Evolutionary conservation across 2,888 invertebrate genomes (phyloP).

Genomic region (Cheilosia grossa): DNA sequence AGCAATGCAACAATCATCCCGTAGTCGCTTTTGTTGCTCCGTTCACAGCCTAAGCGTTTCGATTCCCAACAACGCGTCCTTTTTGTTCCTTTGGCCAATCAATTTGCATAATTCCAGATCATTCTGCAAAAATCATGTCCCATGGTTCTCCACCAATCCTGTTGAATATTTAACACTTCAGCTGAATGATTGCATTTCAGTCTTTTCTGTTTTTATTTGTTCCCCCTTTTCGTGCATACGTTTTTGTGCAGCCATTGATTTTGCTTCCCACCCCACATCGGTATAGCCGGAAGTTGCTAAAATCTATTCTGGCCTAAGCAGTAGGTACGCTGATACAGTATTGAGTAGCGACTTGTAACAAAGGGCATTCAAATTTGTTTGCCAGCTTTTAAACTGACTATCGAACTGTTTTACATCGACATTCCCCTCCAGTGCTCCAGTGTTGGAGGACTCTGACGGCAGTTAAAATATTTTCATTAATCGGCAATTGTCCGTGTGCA

Average conservation of each 20-base stretch:
- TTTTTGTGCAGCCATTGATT: conserved; percentile 15
- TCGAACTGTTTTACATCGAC: conserved; percentile 52
- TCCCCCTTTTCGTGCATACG: background rate
- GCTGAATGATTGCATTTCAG: conserved; percentile 61
- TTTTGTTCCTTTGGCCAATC: conserved; percentile 49
- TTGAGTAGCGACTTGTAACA: conserved; percentile 42
- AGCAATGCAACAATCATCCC: conserved; percentile 56
- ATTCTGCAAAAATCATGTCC: conserved; percentile 61
- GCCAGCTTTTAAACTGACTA: conserved; percentile 14
- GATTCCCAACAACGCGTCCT: conserved; percentile 11
- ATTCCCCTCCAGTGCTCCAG: conserved; percentile 19
- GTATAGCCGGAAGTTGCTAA: conserved; percentile 22
- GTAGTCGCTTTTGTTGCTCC: conserved; percentile 18
- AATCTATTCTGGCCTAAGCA: conserved; percentile 44
- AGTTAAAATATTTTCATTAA: conserved; percentile 59
- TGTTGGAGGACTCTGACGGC: conserved; percentile 28
- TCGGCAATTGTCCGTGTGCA: conserved; percentile 22
- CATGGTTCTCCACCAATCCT: conserved; percentile 48
- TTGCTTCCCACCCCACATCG: conserved; percentile 3
- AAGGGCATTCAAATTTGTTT: background rate
- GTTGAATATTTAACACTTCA: conserved; percentile 66
- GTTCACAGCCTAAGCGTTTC: conserved; percentile 52
- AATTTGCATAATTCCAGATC: conserved; percentile 69
- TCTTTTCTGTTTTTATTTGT: conserved; percentile 6
- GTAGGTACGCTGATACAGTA: conserved; percentile 40